Percentiles rank a stretch among this genome's conserved stretches.
phyloP scores from a whole-genome alignment of 2,797 vertebrate species.

The Tadarida brasiliensis region DNA sequence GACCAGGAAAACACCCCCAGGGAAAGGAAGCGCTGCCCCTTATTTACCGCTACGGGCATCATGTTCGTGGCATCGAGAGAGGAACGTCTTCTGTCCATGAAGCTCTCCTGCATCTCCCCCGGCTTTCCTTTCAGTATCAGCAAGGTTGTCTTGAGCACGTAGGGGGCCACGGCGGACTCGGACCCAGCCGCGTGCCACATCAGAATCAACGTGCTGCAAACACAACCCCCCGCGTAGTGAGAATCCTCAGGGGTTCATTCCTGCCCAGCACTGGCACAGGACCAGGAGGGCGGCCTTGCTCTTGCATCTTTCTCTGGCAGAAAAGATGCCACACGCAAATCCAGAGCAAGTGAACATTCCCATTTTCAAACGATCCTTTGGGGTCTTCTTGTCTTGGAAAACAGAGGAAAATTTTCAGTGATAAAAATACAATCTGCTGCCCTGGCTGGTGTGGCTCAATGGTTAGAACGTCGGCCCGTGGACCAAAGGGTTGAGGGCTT shows the following conservation, averaged over 20 bases:
- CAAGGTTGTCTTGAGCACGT: constrained; percentile 73
- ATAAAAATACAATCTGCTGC: neutral
- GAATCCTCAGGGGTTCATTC: fast-evolving
- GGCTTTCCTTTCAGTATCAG: constrained; percentile 76
- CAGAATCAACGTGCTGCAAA: constrained; percentile 59
- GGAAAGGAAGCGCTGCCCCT: fast-evolving
- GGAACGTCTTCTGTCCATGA: neutral
- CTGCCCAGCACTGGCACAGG: neutral
- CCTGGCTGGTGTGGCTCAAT: too few relatives aligned
- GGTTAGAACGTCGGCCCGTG: too few relatives aligned
- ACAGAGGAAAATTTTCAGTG: neutral
- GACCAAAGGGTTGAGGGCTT: too few relatives aligned
- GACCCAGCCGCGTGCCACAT: constrained; percentile 70
- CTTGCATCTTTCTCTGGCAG: neutral
- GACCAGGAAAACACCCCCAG: neutral
- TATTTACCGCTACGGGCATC: constrained; percentile 76
- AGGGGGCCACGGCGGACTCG: neutral
- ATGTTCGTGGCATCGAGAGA: constrained; percentile 43
- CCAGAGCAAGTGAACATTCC: neutral
- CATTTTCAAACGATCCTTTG: neutral
- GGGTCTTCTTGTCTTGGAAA: neutral
- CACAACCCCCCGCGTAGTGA: neutral
- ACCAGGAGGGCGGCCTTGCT: neutral
- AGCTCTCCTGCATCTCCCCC: neutral
- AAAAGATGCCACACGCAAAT: neutral